Percentiles rank a stretch among this genome's conserved stretches.
phyloP scores from a whole-genome alignment of 2,113 vertebrate species.

The Sterna hirundo region DNA sequence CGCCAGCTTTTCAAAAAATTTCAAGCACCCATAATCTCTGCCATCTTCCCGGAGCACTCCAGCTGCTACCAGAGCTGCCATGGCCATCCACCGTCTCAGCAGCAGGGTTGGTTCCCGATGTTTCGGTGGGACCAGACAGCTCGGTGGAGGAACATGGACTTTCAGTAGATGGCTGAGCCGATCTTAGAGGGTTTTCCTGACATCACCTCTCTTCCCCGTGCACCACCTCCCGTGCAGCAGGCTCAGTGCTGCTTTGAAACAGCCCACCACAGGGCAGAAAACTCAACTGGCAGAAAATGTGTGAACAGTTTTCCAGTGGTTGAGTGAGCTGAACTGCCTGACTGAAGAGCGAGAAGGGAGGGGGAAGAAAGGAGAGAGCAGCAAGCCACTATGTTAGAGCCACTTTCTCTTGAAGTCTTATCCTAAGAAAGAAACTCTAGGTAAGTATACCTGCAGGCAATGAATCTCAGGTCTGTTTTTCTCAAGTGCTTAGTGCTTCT shows the following conservation, averaged over 20 bases:
- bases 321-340: slow-evolving; percentile 22
- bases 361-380: slow-evolving; percentile 23
- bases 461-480: slow-evolving; percentile 56
- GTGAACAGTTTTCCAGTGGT: neutral
- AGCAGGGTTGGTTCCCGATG: neutral
- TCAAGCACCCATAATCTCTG: neutral
- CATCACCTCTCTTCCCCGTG: neutral
- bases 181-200: neutral
- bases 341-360: slow-evolving; percentile 34
- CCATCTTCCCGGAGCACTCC: neutral
- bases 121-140: neutral
- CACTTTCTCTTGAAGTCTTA: slow-evolving; percentile 66
- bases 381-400: slow-evolving; percentile 37
- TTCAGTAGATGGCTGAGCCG: neutral
- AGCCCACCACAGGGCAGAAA: neutral
- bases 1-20: neutral
- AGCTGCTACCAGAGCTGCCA: neutral
- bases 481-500: slow-evolving; percentile 46
- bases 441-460: slow-evolving; percentile 64
- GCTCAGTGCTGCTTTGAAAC: neutral
- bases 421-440: slow-evolving; percentile 54
- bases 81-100: neutral
- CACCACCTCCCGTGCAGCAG: neutral
- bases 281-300: neutral
- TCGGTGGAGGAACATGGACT: neutral